Evolutionary conservation across 1,140 invertebrate genomes (phyloP).

Genomic region (Tetragonula clypearis): DNA sequence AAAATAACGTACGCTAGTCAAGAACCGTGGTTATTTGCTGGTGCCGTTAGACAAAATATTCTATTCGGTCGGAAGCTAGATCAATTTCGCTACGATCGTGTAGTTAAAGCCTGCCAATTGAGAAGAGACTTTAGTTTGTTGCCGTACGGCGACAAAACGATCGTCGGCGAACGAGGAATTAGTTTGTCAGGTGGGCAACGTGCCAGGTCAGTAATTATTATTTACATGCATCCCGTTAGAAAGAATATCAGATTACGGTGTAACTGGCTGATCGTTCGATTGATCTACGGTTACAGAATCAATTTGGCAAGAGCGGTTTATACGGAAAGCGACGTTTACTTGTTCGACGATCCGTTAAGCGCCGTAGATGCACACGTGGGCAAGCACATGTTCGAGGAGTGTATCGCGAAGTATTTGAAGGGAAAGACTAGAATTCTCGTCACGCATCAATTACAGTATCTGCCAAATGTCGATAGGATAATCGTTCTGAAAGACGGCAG

Average conservation of each 20-base stretch:
- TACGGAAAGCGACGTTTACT: conserved; percentile 85
- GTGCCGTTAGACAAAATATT: conserved; percentile 89
- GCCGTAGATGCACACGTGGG: conserved; percentile 92
- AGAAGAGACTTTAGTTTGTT: conserved; percentile 84
- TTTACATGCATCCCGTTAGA: not conserved
- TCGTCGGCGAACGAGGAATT: conserved; percentile 92
- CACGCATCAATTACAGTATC: conserved; percentile 93
- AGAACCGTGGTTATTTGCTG: conserved; percentile 87
- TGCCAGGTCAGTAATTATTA: conserved; percentile 81
- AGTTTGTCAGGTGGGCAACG: conserved; percentile 90
- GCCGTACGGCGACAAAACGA: conserved; percentile 86
- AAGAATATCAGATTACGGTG: too few relatives aligned
- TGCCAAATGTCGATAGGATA: conserved; percentile 89
- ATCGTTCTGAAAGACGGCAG: conserved; percentile 88
- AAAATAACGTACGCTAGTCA: conserved; percentile 87
- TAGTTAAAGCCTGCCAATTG: conserved; percentile 84
- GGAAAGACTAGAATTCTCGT: conserved; percentile 91
- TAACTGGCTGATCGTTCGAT: not conserved
- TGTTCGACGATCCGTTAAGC: conserved; percentile 92
- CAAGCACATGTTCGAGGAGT: conserved; percentile 89
- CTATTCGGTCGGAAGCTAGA: conserved; percentile 88
- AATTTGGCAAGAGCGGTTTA: conserved; percentile 86
- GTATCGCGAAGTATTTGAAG: conserved; percentile 86
- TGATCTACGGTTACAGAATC: conserved; percentile 81
- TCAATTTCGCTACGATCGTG: conserved; percentile 83